These are phyloP conservation scores for Indicator indicator DNA, from an alignment of 2,113 vertebrate genomes.

Conservation along the genomic window DNA sequence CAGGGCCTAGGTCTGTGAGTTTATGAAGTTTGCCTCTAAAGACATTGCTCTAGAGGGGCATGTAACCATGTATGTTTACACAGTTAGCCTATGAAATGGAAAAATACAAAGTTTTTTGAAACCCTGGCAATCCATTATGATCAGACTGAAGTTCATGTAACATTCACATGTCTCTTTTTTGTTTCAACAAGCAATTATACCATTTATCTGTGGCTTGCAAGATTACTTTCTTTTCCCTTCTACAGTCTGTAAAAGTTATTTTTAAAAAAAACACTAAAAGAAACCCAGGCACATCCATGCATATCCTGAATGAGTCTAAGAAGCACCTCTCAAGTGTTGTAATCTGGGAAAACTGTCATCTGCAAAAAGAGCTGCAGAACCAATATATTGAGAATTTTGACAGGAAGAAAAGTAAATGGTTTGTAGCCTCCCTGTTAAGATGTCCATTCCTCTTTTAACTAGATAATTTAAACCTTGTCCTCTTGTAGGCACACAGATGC, in stretches of 20 bases:
- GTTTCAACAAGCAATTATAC: neutral
- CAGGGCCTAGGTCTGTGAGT: neutral
- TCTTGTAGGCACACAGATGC: neutral
- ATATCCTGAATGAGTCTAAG: neutral
- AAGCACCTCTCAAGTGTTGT: neutral
- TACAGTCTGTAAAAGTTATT: neutral
- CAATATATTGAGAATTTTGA: neutral
- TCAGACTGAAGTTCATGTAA: neutral
- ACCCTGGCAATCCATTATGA: neutral
- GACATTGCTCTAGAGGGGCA: neutral
- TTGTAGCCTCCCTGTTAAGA: neutral
- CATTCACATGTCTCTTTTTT: neutral
- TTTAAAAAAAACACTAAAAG: neutral
- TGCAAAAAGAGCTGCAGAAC: neutral
- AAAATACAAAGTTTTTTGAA: neutral
- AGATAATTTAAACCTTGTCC: neutral
- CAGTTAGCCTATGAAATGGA: neutral
- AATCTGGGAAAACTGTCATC: neutral
- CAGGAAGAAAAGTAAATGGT: neutral
- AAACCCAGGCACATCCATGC: neutral
- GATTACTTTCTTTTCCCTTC: neutral
- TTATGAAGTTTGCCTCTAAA: neutral
- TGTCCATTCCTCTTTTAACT: neutral
- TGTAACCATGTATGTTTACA: neutral
- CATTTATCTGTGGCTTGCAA: neutral